Base-by-base conservation (phyloP, 1,140 invertebrate species). In the Marisa cornuarietis region DNA sequence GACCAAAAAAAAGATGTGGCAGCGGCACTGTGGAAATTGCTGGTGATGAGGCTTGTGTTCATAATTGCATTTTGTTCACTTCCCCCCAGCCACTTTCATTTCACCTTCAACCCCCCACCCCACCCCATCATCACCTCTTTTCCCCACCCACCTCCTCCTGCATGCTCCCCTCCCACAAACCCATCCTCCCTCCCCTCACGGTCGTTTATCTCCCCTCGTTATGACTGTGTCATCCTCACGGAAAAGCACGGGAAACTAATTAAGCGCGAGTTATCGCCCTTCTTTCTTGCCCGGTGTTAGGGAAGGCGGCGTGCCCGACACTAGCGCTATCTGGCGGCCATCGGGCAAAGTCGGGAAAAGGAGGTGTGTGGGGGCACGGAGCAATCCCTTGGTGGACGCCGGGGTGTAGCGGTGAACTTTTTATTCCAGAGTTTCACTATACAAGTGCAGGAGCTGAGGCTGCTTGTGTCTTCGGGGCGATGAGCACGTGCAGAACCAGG, bases 241-340 rank as follows among this genome's bases (percentile, higher is more conserved):
- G 26, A 76, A 42, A 69, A 68, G 20, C 65, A 51, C 49, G 76
- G 73, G 65, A 77, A 77, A 54, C 76, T 77, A 66, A 63, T 77
- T 77, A 77, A 77, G 61, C 31, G n/a, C 65, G 22, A 42, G 63
- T 77, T 69, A 77, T 77, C 76, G 51, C 76, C 63, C 76, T 69
- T 26, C 61, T 20, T 76, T 22, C 74, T 54, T 42, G 49, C 42
- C 20, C 24, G 20, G 31, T 11, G 61, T 42, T 42, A 42, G 63
- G 49, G 9, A 65, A 65, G 63, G 76, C 62, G 76, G 63, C 68
- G 63, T 66, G 76, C 31, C 65, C 76, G 76, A 77, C 76, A 77
- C 76, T 63, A 69, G 65, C 76, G 76, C 76, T 77, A 77, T 77
- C 76, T 77, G 51, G 65, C 65, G 76, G 76, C 51, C 63, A 77